These are phyloP conservation scores for Anhinga anhinga DNA, from an alignment of 2,113 vertebrate species.

Conservation along the genomic window DNA sequence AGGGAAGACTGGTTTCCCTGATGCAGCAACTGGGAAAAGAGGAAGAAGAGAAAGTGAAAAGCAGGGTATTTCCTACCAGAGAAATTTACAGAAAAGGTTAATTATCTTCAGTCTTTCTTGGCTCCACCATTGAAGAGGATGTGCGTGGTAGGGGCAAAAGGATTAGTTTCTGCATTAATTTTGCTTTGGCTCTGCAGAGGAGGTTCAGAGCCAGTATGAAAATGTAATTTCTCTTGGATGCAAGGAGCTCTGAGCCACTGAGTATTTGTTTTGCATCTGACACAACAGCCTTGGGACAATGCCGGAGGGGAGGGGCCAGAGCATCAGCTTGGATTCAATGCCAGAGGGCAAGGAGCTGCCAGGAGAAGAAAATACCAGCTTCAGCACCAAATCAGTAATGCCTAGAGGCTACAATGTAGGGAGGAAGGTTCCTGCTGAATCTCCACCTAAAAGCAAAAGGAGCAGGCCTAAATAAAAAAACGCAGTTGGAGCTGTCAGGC, in stretches of 20 bases:
- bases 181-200: constrained; percentile 31
- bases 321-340: constrained; percentile 2
- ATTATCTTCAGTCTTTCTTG: constrained; percentile 16
- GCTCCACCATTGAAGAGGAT: not conserved
- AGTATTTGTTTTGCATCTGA: constrained; percentile 48
- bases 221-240: constrained; percentile 43
- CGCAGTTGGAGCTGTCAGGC: not conserved
- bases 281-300: constrained; percentile 7
- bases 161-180: constrained; percentile 57
- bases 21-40: not conserved
- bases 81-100: constrained; percentile 15
- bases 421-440: not conserved
- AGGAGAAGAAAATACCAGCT: constrained; percentile 3
- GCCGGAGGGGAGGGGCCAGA: not conserved
- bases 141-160: constrained; percentile 22
- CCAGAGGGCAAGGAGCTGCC: not conserved
- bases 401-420: not conserved
- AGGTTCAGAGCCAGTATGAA: constrained; percentile 47
- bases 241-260: constrained; percentile 1
- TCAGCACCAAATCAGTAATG: not conserved
- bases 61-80: not conserved
- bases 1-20: not conserved
- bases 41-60: not conserved
- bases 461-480: not conserved
- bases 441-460: not conserved